phyloP scores from a whole-genome alignment of 2,797 vertebrate genomes.

The Esox masquinongy region DNA sequence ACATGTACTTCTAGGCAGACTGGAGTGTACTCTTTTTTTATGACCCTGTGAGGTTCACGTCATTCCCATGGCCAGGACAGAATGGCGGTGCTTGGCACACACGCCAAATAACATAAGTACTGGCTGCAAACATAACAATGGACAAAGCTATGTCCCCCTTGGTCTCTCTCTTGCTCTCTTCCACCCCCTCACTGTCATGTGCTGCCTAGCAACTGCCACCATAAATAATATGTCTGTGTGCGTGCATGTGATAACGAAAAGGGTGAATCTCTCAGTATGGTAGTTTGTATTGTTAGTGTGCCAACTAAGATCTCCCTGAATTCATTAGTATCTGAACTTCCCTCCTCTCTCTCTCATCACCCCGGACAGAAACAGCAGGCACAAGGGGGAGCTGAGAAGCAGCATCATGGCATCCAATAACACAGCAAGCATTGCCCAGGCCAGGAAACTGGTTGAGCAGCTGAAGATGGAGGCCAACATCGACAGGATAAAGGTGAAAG shows the following conservation, averaged over 20 bases:
- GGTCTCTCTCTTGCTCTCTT: conserved; percentile 28
- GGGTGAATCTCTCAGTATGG: conserved; percentile 29
- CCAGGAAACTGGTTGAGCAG: conserved; percentile 84
- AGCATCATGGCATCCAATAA: conserved; percentile 94
- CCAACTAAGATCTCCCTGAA: conserved; percentile 5
- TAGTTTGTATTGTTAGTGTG: conserved; percentile 27
- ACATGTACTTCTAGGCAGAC: conserved; percentile 5
- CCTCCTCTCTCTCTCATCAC: conserved; percentile 5
- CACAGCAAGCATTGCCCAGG: conserved; percentile 88
- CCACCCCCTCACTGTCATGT: conserved; percentile 51
- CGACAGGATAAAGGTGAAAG: conserved; percentile 94
- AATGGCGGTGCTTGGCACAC: background rate
- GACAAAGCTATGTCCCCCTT: conserved; percentile 50
- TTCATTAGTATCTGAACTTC: conserved; percentile 24
- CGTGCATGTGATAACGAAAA: conserved; percentile 45
- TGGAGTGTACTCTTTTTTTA: background rate
- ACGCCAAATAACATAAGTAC: background rate
- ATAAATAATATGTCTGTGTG: conserved; percentile 60
- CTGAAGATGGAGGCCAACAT: conserved; percentile 99
- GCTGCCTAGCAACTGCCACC: conserved; percentile 70
- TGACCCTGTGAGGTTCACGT: background rate
- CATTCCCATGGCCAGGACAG: background rate
- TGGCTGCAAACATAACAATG: conserved; percentile 39
- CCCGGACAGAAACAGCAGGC: conserved; percentile 35
- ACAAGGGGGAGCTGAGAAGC: conserved; percentile 40